Conservation (phyloP, 2,888 invertebrate species). For the Darwinula stevensoni region DNA sequence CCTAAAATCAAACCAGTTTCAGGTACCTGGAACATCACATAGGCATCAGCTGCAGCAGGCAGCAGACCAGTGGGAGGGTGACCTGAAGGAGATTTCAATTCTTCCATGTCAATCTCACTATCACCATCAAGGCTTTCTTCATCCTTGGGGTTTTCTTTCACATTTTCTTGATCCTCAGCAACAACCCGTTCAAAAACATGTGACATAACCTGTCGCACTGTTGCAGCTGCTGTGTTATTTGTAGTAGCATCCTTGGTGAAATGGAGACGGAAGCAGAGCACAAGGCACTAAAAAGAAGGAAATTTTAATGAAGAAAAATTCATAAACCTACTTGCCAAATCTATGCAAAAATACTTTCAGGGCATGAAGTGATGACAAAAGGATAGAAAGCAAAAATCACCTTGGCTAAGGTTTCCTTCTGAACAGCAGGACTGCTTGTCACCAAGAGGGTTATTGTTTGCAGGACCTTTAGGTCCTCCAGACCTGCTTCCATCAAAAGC, state of each 20-base stretch:
- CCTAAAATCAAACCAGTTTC: no score
- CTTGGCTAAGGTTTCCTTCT: conserved; percentile 75
- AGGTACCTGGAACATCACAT: conserved; percentile 58
- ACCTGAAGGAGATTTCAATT: conserved; percentile 40
- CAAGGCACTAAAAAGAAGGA: conserved; percentile 36
- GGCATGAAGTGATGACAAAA: no score
- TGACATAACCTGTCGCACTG: conserved; percentile 77
- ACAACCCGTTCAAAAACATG: conserved; percentile 62
- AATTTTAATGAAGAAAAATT: not conserved
- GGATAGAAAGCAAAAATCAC: conserved; percentile 28
- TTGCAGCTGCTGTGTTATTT: conserved; percentile 89
- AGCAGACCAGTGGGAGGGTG: conserved; percentile 50
- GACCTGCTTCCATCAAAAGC: conserved; percentile 71
- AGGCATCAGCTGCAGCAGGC: conserved; percentile 76
- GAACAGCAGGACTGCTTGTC: conserved; percentile 80
- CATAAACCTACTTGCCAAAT: no score
- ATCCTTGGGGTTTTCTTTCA: conserved; percentile 15
- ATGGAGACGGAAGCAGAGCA: conserved; percentile 86
- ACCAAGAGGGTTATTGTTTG: conserved; percentile 80
- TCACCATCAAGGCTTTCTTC: not conserved
- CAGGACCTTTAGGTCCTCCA: conserved; percentile 79
- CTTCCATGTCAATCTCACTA: conserved; percentile 30
- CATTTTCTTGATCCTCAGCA: conserved; percentile 25
- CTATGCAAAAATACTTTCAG: no score
- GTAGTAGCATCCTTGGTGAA: conserved; percentile 79